Percentiles rank a stretch among this genome's conserved stretches.
These are phyloP conservation scores for Achroia grisella DNA, from an alignment of 1,140 invertebrate species.

Conservation along the genomic window DNA sequence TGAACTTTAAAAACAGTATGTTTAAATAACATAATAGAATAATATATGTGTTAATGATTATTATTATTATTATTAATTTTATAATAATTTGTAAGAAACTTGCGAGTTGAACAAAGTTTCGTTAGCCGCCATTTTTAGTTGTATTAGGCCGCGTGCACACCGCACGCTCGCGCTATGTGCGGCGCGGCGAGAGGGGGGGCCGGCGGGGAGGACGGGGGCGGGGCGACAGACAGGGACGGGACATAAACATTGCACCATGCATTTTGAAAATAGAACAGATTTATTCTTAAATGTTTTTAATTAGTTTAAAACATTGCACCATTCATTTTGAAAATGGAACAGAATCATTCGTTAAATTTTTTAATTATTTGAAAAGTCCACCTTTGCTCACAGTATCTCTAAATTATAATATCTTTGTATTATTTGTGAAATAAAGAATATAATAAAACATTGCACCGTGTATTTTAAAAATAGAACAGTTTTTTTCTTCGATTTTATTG, in stretches of 20 bases:
- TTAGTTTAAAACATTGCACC: too few relatives aligned
- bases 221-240: slow-evolving; percentile 37
- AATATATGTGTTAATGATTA: not conserved
- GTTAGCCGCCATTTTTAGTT: slow-evolving; percentile 64
- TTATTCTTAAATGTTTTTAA: too few relatives aligned
- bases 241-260: slow-evolving; percentile 32
- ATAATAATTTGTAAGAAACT: not conserved
- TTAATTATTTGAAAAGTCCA: too few relatives aligned
- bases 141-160: slow-evolving; percentile 42
- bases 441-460: too few relatives aligned
- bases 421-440: too few relatives aligned
- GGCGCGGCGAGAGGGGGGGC: slow-evolving; percentile 17
- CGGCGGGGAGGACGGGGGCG: slow-evolving; percentile 18
- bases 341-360: too few relatives aligned
- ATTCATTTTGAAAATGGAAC: too few relatives aligned
- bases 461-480: too few relatives aligned
- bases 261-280: slow-evolving; percentile 18
- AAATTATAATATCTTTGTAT: too few relatives aligned
- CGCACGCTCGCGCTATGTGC: slow-evolving; percentile 10
- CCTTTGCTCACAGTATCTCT: too few relatives aligned
- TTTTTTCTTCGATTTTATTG: too few relatives aligned
- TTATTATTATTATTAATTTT: not conserved
- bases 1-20: too few relatives aligned
- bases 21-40: not conserved
- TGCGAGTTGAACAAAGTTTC: not conserved